phyloP scores from a whole-genome alignment of 2,888 invertebrate genomes.

The Coelinius sp. region DNA sequence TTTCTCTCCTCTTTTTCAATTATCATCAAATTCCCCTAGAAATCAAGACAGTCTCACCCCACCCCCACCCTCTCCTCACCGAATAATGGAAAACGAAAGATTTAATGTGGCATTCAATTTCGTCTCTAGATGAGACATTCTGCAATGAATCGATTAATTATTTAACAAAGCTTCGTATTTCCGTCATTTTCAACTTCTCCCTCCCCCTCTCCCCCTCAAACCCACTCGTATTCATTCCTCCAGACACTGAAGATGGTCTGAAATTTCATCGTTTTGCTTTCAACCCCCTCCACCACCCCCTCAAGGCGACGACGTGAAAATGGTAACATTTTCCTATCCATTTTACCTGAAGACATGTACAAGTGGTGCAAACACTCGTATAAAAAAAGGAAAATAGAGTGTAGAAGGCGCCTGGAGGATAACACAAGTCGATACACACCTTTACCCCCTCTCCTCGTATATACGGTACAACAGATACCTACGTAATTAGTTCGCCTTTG shows the following conservation, averaged over 20 bases:
- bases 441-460: not conserved
- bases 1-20: no score
- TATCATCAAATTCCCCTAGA: no score
- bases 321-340: slow-evolving; percentile 33
- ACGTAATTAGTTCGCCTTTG: slow-evolving; percentile 56
- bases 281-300: slow-evolving; percentile 4
- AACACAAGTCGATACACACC: slow-evolving; percentile 24
- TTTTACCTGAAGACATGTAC: slow-evolving; percentile 18
- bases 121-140: slow-evolving; percentile 41
- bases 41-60: no score
- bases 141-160: slow-evolving; percentile 56
- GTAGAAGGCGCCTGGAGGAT: not conserved
- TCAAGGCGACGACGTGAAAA: slow-evolving; percentile 35
- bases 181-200: slow-evolving; percentile 37
- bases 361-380: slow-evolving; percentile 20
- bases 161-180: slow-evolving; percentile 54
- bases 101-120: slow-evolving; percentile 43
- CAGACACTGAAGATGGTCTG: slow-evolving; percentile 30
- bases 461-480: slow-evolving; percentile 47
- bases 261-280: slow-evolving; percentile 30
- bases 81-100: slow-evolving; percentile 19
- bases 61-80: not conserved
- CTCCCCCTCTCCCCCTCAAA: not conserved
- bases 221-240: slow-evolving; percentile 6
- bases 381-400: slow-evolving; percentile 1